Conservation (phyloP, 2,888 invertebrate species). For the Bedellia somnulentella region DNA sequence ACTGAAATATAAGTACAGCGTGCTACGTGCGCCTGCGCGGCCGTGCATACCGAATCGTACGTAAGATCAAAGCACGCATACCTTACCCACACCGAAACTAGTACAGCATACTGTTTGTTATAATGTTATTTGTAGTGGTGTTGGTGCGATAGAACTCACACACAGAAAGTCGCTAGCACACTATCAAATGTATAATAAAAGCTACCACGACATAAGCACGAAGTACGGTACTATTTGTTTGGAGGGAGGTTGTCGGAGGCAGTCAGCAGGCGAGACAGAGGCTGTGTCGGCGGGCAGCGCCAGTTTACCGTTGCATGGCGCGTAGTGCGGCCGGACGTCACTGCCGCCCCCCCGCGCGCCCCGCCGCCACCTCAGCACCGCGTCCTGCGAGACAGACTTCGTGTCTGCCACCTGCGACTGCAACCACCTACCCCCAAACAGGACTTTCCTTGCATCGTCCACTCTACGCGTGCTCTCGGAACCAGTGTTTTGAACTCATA, state of each 20-base stretch:
- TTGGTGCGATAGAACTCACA: too few relatives aligned
- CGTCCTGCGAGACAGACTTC: too few relatives aligned
- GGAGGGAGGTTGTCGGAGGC: slow-evolving; percentile 57
- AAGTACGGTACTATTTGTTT: slow-evolving; percentile 59
- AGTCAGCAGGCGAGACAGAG: slow-evolving; percentile 48
- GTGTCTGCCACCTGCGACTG: slow-evolving; percentile 32
- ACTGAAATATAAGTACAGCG: slow-evolving; percentile 47
- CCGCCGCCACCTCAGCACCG: slow-evolving; percentile 41
- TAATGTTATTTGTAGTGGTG: slow-evolving; percentile 17
- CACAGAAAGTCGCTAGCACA: slow-evolving; percentile 14
- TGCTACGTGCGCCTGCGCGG: slow-evolving; percentile 49
- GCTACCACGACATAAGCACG: slow-evolving; percentile 52
- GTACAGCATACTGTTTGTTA: background rate
- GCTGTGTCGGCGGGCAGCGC: slow-evolving; percentile 46
- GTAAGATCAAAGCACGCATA: slow-evolving; percentile 61
- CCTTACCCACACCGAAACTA: slow-evolving; percentile 30
- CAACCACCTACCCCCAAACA: slow-evolving; percentile 17
- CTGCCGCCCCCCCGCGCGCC: slow-evolving; percentile 18
- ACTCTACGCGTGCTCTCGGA: slow-evolving; percentile 18
- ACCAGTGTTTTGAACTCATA: slow-evolving; percentile 23
- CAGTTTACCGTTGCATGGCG: slow-evolving; percentile 62
- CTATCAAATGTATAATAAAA: slow-evolving; percentile 51
- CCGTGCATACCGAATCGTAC: slow-evolving; percentile 60
- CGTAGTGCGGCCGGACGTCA: slow-evolving; percentile 55
- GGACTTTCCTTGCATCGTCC: background rate